phyloP scores from a whole-genome alignment of 2,797 vertebrate species.

The Siniperca obscura region DNA sequence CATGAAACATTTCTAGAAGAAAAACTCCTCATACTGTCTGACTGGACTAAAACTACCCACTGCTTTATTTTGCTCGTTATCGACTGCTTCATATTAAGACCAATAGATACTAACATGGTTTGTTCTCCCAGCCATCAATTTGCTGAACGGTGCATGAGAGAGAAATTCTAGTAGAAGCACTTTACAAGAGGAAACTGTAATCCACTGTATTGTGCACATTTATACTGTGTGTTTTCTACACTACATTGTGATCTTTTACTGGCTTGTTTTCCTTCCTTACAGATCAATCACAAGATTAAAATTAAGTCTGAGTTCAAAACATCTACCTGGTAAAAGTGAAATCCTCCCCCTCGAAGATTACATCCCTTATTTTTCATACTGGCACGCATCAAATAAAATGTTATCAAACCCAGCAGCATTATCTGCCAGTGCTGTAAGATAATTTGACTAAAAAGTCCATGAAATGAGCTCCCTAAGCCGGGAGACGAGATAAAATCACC shows the following conservation, averaged over 20 bases:
- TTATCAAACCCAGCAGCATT: conserved; percentile 37
- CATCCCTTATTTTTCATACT: conserved; percentile 24
- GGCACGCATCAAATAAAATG: conserved; percentile 37
- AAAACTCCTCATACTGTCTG: neutral
- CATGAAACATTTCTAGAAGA: neutral
- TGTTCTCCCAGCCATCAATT: conserved; percentile 28
- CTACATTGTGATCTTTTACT: neutral
- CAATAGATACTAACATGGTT: conserved; percentile 27
- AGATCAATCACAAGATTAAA: conserved; percentile 47
- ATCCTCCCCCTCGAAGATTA: conserved; percentile 31
- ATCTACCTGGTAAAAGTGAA: conserved; percentile 43
- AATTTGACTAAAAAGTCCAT: conserved; percentile 38
- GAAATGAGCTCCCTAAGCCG: conserved; percentile 45
- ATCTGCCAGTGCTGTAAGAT: conserved; percentile 44
- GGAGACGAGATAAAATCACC: conserved; percentile 42
- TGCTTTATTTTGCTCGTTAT: neutral
- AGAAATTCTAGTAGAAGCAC: neutral
- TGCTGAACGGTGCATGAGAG: conserved; percentile 13
- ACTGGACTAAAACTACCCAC: neutral
- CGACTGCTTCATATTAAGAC: neutral
- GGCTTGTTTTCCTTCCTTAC: conserved; percentile 25
- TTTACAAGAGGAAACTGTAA: neutral
- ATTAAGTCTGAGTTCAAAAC: conserved; percentile 22
- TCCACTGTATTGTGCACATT: neutral
- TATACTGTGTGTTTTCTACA: neutral